Evolutionary conservation across 2,888 invertebrate genomes (phyloP).

Genomic region (Cinara cedri): DNA sequence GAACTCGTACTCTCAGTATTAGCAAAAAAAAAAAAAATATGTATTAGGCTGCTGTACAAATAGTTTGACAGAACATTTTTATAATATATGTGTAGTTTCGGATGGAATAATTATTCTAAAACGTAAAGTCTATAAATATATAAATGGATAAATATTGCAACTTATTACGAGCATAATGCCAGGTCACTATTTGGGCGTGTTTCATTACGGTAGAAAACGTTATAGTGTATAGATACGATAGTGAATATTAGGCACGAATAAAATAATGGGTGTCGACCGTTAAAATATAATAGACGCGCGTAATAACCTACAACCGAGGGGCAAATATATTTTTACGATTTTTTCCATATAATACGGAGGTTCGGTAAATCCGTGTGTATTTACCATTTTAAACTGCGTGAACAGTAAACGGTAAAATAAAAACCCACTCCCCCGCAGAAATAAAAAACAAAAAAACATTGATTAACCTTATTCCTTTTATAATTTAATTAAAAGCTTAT

Average conservation of each 20-base stretch:
- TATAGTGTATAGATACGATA: background rate
- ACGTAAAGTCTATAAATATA: background rate
- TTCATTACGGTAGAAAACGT: constrained; percentile 14
- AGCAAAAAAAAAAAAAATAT: too few species aligned
- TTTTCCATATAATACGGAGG: too few species aligned
- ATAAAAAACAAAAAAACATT: background rate
- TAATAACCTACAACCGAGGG: background rate
- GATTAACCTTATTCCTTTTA: background rate
- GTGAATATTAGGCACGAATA: constrained; percentile 31
- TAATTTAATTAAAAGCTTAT: constrained; percentile 16
- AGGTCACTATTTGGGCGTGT: constrained; percentile 50
- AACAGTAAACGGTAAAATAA: background rate
- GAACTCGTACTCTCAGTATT: too few species aligned
- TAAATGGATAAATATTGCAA: background rate
- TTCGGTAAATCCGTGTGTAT: too few species aligned
- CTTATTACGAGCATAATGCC: background rate
- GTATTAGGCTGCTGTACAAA: too few species aligned
- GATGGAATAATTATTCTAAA: background rate
- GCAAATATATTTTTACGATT: background rate
- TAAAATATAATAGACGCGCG: background rate
- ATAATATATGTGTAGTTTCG: background rate
- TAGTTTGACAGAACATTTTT: background rate
- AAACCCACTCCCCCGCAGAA: too few species aligned
- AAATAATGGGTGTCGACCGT: constrained; percentile 32
- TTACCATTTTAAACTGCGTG: background rate